Evolutionary conservation across 2,113 vertebrate genomes (phyloP).

Genomic region (Jacana jacana): DNA sequence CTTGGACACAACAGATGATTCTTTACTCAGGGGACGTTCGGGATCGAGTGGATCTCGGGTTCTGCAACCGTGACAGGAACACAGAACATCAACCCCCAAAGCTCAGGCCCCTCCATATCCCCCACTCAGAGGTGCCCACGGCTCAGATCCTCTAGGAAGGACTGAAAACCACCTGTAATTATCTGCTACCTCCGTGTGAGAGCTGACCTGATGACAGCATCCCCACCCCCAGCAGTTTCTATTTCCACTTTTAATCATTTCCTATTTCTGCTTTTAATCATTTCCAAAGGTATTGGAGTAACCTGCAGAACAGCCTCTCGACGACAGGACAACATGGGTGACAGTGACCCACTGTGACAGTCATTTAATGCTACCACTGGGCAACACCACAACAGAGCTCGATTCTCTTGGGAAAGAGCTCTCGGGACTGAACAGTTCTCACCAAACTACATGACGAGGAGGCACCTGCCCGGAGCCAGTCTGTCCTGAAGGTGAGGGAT

Average conservation of each 20-base stretch:
- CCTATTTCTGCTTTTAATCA: not conserved
- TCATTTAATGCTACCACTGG: too few species aligned
- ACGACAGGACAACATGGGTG: accelerated
- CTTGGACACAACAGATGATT: not conserved
- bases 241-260: not conserved
- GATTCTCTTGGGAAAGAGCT: not conserved
- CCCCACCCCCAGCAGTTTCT: not conserved
- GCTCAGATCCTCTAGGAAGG: not conserved
- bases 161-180: not conserved
- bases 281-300: not conserved
- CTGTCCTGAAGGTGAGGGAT: not conserved
- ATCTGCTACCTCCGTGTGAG: accelerated
- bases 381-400: accelerated
- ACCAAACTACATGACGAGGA: not conserved
- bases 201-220: not conserved
- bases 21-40: accelerated
- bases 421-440: not conserved
- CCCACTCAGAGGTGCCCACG: not conserved
- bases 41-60: not conserved
- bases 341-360: not conserved
- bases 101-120: not conserved
- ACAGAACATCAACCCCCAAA: not conserved
- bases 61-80: not conserved
- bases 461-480: not conserved
- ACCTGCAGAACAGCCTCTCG: not conserved